Evolutionary conservation across 2,113 vertebrate genomes (phyloP).

Genomic region (Dinomys branickii): DNA sequence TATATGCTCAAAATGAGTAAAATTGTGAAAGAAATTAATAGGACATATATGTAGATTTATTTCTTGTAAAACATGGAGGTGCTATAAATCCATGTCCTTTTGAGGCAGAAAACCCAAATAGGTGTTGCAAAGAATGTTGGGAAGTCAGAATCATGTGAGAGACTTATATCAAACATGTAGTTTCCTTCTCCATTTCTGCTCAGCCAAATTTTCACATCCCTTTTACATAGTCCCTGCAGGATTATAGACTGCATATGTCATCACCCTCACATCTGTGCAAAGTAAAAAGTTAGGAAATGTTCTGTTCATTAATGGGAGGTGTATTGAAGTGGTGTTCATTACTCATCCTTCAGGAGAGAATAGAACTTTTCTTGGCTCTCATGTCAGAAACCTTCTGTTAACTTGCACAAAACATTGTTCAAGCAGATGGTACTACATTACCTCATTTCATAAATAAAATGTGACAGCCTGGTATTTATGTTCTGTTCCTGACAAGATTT

Average conservation of each 20-base stretch:
- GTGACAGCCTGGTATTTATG: constrained; percentile 23
- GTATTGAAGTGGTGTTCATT: background rate
- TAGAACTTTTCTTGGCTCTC: background rate
- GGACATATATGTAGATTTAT: background rate
- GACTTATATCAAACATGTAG: background rate
- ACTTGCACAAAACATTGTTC: constrained; percentile 10
- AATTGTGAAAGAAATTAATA: background rate
- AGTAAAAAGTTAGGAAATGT: background rate
- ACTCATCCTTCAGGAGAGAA: background rate
- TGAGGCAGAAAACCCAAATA: constrained; percentile 18
- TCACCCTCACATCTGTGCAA: background rate
- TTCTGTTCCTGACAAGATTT: background rate
- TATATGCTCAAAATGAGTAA: constrained; percentile 20
- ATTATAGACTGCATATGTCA: background rate
- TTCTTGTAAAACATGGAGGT: constrained; percentile 49
- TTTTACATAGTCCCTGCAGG: constrained; percentile 5
- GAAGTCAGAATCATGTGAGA: constrained; percentile 4
- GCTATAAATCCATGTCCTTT: background rate
- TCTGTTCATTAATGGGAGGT: background rate
- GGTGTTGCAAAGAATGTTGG: background rate
- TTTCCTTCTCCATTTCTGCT: background rate
- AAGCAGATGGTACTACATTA: background rate
- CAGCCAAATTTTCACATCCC: background rate
- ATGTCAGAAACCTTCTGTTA: constrained; percentile 4
- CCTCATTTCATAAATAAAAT: background rate